Evolutionary conservation across 2,113 vertebrate species (phyloP).

Genomic region (Saimiri boliviensis): DNA sequence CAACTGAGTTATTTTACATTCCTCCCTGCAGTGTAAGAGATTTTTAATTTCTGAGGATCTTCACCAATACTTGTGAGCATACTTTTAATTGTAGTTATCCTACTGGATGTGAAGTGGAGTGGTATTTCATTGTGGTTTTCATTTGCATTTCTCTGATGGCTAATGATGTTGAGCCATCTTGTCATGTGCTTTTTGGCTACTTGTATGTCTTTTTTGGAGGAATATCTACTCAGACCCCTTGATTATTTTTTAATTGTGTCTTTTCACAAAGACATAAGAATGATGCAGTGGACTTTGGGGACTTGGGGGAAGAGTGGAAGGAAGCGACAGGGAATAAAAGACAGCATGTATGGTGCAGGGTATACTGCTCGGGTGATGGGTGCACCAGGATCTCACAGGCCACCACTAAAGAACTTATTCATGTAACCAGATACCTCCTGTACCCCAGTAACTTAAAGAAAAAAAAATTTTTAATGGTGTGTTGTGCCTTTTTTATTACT

Average conservation of each 20-base stretch:
- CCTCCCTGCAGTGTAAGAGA: not conserved
- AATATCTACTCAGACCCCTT: not conserved
- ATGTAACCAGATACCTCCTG: no score
- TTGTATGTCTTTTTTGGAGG: not conserved
- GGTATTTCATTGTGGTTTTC: not conserved
- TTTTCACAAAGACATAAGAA: no score
- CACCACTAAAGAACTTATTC: no score
- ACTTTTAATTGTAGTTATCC: not conserved
- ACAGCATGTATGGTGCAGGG: no score
- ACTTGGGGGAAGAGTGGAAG: no score
- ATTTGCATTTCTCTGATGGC: not conserved
- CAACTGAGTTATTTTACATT: not conserved
- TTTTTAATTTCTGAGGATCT: not conserved
- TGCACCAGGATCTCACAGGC: no score
- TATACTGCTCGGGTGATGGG: no score
- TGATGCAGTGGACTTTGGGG: no score
- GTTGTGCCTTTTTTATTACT: conserved; percentile 5
- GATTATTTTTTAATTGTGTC: not conserved
- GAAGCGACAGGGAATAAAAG: no score
- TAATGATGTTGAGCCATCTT: not conserved
- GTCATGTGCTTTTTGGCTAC: not conserved
- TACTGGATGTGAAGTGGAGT: not conserved
- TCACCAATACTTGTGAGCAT: not conserved
- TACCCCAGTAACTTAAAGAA: no score
- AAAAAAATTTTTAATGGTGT: rapidly evolving